Evolutionary conservation across 1,140 invertebrate genomes (phyloP), one percentile per base, ranked within the genome.

Genomic region (Drosophila setifemur): DNA sequence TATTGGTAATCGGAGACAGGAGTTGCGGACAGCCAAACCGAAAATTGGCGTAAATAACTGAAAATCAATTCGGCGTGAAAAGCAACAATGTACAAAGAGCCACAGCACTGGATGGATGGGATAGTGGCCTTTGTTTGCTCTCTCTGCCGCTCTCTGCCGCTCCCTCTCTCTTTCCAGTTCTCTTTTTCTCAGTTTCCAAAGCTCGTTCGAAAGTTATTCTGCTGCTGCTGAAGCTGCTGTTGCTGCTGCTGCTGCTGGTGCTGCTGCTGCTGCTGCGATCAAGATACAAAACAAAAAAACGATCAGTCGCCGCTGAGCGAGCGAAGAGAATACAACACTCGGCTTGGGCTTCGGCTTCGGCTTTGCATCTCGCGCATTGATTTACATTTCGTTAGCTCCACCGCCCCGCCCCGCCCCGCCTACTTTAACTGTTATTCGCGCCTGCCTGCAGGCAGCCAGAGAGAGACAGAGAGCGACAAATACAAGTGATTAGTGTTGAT

Each of bases 21-120:
- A 57, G 50, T n/a, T 69, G 52, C 33, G 28, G 63, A 47, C 33
- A 69, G 28, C 28, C 42, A 23, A 70, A 42, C 53, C 53, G 57
- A 63, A 73, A 78, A 85, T 78, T 78, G 79, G 55, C 68, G 72
- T 73, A 83, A 77, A 83, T 83, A 83, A 74, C 79, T 83, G 58
- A 78, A 85, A 83, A 83, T 85, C 79, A 83, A 85, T 83, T 83
- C 72, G 78, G 70, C 78, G 78, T 83, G 74, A 79, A 85, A 73
- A 69, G 64, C 49, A 50, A 43, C 52, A 64, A 64, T 64, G 57
- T 64, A 60, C n/a, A n/a, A n/a, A n/a, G n/a, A n/a, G n/a, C n/a
- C n/a, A 35, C 47, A 28, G 60, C 26, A 47, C 60, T 70, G 49
- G 40, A 25, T 48, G 42, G 31, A 23, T 49, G 8, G n/a, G n/a